Conservation (phyloP, 2,888 invertebrate species). For the Philonicus albiceps region DNA sequence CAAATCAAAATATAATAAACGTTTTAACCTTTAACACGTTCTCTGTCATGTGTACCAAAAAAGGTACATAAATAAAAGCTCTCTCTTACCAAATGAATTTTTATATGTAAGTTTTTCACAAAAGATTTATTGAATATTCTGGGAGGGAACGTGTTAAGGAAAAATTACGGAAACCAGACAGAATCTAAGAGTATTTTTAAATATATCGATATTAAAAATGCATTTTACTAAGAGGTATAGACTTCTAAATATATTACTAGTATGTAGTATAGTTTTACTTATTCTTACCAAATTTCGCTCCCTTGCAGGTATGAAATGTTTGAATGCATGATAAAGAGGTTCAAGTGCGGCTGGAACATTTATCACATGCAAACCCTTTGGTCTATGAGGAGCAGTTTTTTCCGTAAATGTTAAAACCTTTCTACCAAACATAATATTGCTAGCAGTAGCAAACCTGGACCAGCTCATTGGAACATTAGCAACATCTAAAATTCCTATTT, state of each 20-base stretch:
- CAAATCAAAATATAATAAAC: no score
- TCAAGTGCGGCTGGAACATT: conserved; percentile 70
- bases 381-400: conserved; percentile 69
- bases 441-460: conserved; percentile 60
- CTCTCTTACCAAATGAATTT: no score
- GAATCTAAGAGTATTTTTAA: no score
- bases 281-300: not conserved
- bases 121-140: no score
- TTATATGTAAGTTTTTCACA: no score
- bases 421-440: conserved; percentile 67
- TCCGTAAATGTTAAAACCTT: conserved; percentile 67
- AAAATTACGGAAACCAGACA: no score
- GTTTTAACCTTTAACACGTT: no score
- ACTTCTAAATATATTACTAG: not conserved
- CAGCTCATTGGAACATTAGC: conserved; percentile 62
- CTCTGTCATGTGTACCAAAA: no score
- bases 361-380: conserved; percentile 68
- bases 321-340: conserved; percentile 60
- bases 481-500: conserved; percentile 66
- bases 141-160: no score
- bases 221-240: not conserved
- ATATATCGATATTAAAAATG: no score
- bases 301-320: conserved; percentile 56
- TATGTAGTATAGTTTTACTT: no score
- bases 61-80: no score